These are phyloP conservation scores for Harpagus bidentatus DNA, from an alignment of 2,113 vertebrate genomes.

Conservation along the genomic window DNA sequence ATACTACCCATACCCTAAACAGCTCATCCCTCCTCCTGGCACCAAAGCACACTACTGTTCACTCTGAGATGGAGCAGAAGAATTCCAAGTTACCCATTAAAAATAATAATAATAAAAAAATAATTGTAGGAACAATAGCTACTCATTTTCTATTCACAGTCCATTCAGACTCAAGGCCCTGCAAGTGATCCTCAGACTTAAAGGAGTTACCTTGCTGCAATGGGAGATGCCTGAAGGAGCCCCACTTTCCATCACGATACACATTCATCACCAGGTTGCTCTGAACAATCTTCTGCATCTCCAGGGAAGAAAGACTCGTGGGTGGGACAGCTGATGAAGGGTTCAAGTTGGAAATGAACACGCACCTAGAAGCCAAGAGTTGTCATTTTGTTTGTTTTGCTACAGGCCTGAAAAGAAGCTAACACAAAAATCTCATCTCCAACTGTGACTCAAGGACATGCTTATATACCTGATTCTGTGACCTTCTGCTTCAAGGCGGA, in stretches of 20 bases:
- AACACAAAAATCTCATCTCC: background rate
- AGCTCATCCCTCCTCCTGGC: background rate
- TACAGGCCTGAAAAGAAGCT: background rate
- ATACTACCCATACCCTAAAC: background rate
- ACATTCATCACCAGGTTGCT: conserved; percentile 89
- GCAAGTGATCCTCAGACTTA: background rate
- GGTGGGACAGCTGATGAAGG: conserved; percentile 65
- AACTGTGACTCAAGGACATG: background rate
- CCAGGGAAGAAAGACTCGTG: conserved; percentile 52
- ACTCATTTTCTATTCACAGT: background rate
- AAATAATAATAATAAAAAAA: background rate
- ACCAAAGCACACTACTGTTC: background rate
- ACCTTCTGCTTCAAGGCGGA: conserved; percentile 87
- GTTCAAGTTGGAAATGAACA: conserved; percentile 85
- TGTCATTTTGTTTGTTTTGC: background rate
- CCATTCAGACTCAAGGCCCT: background rate
- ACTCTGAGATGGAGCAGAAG: background rate
- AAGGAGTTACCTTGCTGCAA: conserved; percentile 76
- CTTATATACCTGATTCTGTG: conserved; percentile 82
- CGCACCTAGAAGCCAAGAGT: conserved; percentile 75
- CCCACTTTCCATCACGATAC: conserved; percentile 88
- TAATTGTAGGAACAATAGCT: background rate
- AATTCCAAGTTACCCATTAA: background rate
- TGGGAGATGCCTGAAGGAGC: conserved; percentile 85
- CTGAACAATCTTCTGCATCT: conserved; percentile 75